phyloP scores from a whole-genome alignment of 2,888 invertebrate genomes.

The Copidosoma aretas region DNA sequence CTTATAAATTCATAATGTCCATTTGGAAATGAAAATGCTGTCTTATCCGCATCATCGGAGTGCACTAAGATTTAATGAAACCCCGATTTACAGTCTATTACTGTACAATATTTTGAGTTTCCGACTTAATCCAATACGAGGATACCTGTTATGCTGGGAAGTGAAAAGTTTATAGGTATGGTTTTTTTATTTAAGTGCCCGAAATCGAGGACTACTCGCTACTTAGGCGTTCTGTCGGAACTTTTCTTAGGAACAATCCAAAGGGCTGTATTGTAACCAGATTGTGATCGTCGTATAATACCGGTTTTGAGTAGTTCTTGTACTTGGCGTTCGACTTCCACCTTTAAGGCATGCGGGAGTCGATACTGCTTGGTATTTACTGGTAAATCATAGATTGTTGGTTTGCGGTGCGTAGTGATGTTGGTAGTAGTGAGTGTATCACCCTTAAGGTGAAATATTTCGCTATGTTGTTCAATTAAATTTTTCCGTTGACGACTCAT shows the following conservation, averaged over 20 bases:
- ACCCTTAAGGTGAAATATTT: background rate
- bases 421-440: background rate
- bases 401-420: too few relatives aligned
- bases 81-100: too few relatives aligned
- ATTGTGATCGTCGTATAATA: too few relatives aligned
- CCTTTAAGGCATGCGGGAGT: background rate
- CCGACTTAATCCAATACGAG: constrained; percentile 45
- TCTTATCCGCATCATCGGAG: too few relatives aligned
- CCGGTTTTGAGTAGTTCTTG: too few relatives aligned
- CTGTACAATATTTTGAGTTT: too few relatives aligned
- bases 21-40: constrained; percentile 37
- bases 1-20: constrained; percentile 42
- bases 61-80: too few relatives aligned
- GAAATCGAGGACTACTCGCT: too few relatives aligned
- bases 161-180: background rate
- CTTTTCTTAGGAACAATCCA: too few relatives aligned
- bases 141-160: constrained; percentile 41
- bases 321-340: background rate
- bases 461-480: background rate
- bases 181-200: constrained; percentile 5
- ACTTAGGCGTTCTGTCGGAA: too few relatives aligned
- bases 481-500: too few relatives aligned
- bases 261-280: too few relatives aligned
- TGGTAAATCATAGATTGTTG: background rate
- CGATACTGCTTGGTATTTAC: background rate